Percentiles rank a stretch among this genome's conserved stretches.
phyloP scores from a whole-genome alignment of 1,140 invertebrate genomes.

The Drosophila mojavensis region DNA sequence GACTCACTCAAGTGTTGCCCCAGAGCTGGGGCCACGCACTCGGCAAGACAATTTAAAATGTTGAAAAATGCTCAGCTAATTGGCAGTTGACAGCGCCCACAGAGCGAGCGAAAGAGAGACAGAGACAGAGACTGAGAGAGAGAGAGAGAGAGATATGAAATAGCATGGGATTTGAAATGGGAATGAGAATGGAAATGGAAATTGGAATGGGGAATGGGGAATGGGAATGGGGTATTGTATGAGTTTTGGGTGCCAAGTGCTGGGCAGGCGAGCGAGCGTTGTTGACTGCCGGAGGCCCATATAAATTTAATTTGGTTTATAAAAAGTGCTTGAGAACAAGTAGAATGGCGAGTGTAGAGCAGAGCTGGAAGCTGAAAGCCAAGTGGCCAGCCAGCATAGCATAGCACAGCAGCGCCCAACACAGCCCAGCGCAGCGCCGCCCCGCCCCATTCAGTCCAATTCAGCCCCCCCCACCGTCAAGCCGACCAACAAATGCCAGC shows the following conservation, averaged over 20 bases:
- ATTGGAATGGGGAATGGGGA: neutral
- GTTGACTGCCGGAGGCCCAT: slow-evolving; percentile 43
- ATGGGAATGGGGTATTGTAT: slow-evolving; percentile 24
- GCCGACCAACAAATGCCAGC: slow-evolving; percentile 26
- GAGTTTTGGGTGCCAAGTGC: slow-evolving; percentile 3
- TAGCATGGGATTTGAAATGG: no score
- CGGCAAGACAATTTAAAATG: slow-evolving; percentile 78
- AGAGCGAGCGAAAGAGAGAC: slow-evolving; percentile 4
- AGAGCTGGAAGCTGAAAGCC: slow-evolving; percentile 36
- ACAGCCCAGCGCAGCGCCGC: slow-evolving; percentile 5
- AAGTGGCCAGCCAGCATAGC: slow-evolving; percentile 44
- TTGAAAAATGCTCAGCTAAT: slow-evolving; percentile 80
- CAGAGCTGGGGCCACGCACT: slow-evolving; percentile 62
- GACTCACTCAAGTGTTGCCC: slow-evolving; percentile 71
- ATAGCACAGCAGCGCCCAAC: neutral
- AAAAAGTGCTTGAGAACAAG: slow-evolving; percentile 70
- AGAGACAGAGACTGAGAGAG: neutral
- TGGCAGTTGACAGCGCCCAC: slow-evolving; percentile 76
- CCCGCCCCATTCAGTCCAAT: neutral
- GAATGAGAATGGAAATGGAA: slow-evolving; percentile 13
- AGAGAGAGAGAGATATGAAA: neutral
- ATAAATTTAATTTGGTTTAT: slow-evolving; percentile 80
- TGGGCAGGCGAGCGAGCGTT: neutral
- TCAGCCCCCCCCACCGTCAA: neutral
- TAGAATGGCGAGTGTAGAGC: slow-evolving; percentile 23